Base-by-base conservation (phyloP, 2,113 vertebrate species). In the Actenoides lindsayi region DNA sequence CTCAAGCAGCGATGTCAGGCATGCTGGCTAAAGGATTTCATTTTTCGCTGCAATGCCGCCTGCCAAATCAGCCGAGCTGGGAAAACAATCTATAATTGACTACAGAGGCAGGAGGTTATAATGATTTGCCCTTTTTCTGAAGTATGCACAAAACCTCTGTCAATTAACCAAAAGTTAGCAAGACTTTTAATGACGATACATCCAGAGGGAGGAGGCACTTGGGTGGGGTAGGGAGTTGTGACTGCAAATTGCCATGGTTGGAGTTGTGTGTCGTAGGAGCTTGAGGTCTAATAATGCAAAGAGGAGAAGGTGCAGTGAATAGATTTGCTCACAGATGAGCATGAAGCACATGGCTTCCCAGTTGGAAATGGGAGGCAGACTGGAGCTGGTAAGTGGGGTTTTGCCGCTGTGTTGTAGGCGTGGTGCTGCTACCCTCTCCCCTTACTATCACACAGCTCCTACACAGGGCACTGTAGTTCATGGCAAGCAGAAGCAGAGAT, bases 11-110 rank as follows among this genome's bases (percentile, higher is more conserved):
- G 92, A 93, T n/a, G 2, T 93, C 95, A 96, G 86, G 73, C 82
- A 11, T 3, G 5, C 83, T 97, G 95, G 89, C 90, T 89, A 33
- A 71, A 76, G 89, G 77, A 44, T 91, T 65, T 84, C 56, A 30
- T 87, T 92, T 93, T 76, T 95, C 71, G 79, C 91, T 96, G 96
- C 96, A 96, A 14, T 16, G n/a, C 69, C 6, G 53, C 69, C 90
- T 96, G 96, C 96, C 95, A 94, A 91, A 96, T 94, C 59, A 86
- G 91, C 94, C 90, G 85, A 96, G 94, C 87, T 67, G 90, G 91
- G 92, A 96, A 95, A 97, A 93, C 96, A 96, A 97, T 93, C 94
- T 30, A 57, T 96, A 96, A 96, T 95, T 93, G 96, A 95, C 95
- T 96, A 87, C 90, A 92, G 96, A 96, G 83, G 83, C 95, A 93